A percentile compares a stretch with the other conserved stretches of the same genome.
phyloP scores from a whole-genome alignment of 2,888 invertebrate genomes.

The Saturnia japonica region DNA sequence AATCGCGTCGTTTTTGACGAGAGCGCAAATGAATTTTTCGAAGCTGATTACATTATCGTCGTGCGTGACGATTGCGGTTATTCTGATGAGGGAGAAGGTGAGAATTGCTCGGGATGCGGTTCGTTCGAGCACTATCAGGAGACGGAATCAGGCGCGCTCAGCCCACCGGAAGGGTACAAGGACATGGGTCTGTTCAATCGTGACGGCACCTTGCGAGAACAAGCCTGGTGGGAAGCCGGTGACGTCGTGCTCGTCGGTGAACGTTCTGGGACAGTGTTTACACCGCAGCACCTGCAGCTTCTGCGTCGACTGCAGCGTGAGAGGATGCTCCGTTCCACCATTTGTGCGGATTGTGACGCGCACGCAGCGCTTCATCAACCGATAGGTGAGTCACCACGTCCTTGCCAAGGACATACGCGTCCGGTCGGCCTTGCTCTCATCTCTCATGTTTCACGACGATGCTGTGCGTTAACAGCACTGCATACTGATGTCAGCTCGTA shows the following conservation, averaged over 20 bases:
- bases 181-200: constrained; percentile 87
- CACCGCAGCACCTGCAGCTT: constrained; percentile 85
- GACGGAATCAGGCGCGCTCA: constrained; percentile 91
- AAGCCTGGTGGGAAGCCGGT: constrained; percentile 82
- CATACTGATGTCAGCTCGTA: background rate
- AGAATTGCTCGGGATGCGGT: constrained; percentile 84
- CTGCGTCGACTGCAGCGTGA: constrained; percentile 84
- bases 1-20: constrained; percentile 94
- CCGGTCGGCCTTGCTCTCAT: constrained; percentile 42
- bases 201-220: constrained; percentile 80
- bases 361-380: constrained; percentile 75
- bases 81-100: constrained; percentile 91
- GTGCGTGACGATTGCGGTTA: constrained; percentile 92
- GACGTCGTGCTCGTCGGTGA: constrained; percentile 82
- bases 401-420: constrained; percentile 54
- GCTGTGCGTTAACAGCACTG: constrained; percentile 32
- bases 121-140: constrained; percentile 84
- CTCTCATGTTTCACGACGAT: constrained; percentile 34
- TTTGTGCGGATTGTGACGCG: constrained; percentile 77
- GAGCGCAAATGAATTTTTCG: constrained; percentile 94
- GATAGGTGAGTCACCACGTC: constrained; percentile 71
- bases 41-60: constrained; percentile 95
- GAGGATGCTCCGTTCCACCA: constrained; percentile 80
- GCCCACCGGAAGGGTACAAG: constrained; percentile 95
- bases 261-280: constrained; percentile 82